Conservation (phyloP, 2,888 invertebrate species). For the Phortica okadai region DNA sequence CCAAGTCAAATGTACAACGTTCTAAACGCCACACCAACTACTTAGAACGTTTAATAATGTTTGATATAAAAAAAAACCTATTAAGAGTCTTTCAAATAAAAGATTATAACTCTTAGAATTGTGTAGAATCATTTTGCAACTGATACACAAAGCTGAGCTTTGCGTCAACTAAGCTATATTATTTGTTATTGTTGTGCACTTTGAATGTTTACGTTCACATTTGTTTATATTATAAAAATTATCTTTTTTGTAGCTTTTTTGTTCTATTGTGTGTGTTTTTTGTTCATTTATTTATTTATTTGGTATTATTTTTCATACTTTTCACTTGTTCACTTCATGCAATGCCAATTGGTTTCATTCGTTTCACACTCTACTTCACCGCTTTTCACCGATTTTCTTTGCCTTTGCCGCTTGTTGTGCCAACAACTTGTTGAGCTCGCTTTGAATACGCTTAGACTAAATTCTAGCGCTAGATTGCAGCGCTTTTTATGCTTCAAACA, state of each 20-base stretch:
- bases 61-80: too few species aligned
- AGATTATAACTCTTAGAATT: not conserved
- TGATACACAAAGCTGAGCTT: not conserved
- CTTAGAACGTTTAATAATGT: too few species aligned
- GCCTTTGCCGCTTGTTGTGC: not conserved
- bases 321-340: constrained; percentile 4
- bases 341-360: not conserved
- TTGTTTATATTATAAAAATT: not conserved
- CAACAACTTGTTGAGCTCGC: constrained; percentile 24
- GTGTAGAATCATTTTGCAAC: not conserved
- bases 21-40: too few species aligned
- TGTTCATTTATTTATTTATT: not conserved
- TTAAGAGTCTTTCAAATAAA: too few species aligned
- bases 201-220: not conserved
- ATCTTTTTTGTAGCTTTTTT: not conserved
- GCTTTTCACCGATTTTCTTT: not conserved
- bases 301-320: not conserved
- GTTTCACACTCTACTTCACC: not conserved
- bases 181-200: not conserved
- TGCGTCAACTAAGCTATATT: not conserved
- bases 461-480: constrained; percentile 21
- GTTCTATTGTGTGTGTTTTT: not conserved
- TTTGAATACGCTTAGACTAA: constrained; percentile 25
- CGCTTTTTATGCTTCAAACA: constrained; percentile 9
- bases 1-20: too few species aligned